These are phyloP conservation scores for Spisula solida DNA, from an alignment of 2,888 invertebrate species.

Conservation along the genomic window DNA sequence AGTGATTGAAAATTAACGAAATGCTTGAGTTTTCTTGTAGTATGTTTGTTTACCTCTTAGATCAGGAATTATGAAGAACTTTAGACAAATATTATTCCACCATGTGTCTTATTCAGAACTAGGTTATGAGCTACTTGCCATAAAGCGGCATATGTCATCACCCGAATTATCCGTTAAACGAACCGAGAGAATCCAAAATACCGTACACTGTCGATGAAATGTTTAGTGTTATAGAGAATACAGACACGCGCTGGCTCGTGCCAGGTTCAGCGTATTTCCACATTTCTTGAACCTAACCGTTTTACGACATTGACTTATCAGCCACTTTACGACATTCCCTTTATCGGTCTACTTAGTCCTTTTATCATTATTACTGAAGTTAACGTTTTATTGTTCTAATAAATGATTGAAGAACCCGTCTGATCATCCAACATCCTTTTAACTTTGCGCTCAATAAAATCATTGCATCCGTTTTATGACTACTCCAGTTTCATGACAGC, in stretches of 20 bases:
- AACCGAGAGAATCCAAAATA: neutral
- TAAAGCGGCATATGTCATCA: too few species aligned
- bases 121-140: too few species aligned
- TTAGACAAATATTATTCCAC: too few species aligned
- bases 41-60: too few species aligned
- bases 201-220: neutral
- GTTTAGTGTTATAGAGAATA: neutral
- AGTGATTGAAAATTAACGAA: too few species aligned
- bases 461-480: too few species aligned
- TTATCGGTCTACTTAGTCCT: neutral
- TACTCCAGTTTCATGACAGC: too few species aligned
- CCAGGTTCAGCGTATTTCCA: neutral
- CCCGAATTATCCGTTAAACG: too few species aligned
- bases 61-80: too few species aligned
- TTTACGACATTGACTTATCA: constrained; percentile 26
- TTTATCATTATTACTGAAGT: neutral
- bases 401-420: neutral
- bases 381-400: neutral
- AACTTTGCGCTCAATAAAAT: too few species aligned
- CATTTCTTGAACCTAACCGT: neutral
- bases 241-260: neutral
- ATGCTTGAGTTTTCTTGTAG: too few species aligned
- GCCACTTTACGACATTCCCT: neutral
- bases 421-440: neutral
- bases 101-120: too few species aligned